Base-by-base conservation (phyloP, 2,113 vertebrate species). In the Tursiops truncatus region DNA sequence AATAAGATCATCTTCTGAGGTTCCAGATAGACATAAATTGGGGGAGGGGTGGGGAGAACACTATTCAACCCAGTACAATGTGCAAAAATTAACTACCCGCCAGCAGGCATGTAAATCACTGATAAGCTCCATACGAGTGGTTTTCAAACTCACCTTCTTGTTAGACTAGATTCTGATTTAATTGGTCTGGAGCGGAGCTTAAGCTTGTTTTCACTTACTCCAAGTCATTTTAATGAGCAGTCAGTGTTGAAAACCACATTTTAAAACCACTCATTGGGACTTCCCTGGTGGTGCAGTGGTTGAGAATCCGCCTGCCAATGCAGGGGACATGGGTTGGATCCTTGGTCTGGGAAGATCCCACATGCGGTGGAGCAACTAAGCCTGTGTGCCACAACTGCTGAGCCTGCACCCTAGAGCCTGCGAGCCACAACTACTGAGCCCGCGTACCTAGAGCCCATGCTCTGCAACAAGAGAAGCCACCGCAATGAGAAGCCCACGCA, bases 1-100 rank as follows among this genome's bases (percentile, higher is more conserved):
- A 62, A 53, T 25, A 38, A 70, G 28, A 47, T 60, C 21, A 36
- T 28, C 50, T 88, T 94, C 56, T 80, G 71, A 96, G 80, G 26
- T 13, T 76, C 60, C 41, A 76, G 86, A 8, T 50, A 50, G 79
- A 84, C 8, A 6, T 23, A 68, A 41, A 4, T 65, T 73, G 26
- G 33, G 33, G 2, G 28, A 28, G 58, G 58, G 38, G 26, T 10
- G 28, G 25, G 56, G 36, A 41, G 44, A 26, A 50, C 21, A 7
- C n/a, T 67, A 21, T 47, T 68, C 58, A 36, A 53, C 36, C 15
- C 21, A 44, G 7, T 47, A 31, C 25, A 90, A 41, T 12, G 25
- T 31, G 21, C 7, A 47, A 11, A 23, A 83, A 31, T 81, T 14
- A 36, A 33, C 38, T 67, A 7, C 53, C 13, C 13, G 5, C 38